A percentile compares a stretch with the other conserved stretches of the same genome.
Evolutionary conservation across 2,888 invertebrate genomes (phyloP).

Genomic region (Tiliacea aurago): DNA sequence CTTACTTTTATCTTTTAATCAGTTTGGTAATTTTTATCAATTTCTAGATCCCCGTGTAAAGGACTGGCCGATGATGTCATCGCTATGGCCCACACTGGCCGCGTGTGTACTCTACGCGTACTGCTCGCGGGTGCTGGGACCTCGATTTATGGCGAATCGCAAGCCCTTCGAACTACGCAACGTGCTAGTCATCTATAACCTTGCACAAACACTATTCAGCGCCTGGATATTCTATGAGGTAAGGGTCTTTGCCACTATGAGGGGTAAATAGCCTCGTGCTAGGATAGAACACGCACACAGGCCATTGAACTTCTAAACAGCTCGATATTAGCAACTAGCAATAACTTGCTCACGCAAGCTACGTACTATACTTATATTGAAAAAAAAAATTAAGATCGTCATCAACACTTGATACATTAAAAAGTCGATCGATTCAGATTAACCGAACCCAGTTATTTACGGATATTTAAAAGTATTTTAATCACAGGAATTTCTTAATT

Average conservation of each 20-base stretch:
- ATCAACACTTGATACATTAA: slow-evolving; percentile 21
- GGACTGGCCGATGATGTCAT: slow-evolving; percentile 97
- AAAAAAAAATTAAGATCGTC: slow-evolving; percentile 9
- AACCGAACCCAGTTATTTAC: background rate
- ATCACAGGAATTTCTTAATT: slow-evolving; percentile 1
- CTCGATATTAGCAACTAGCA: slow-evolving; percentile 34
- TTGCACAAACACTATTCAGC: slow-evolving; percentile 97
- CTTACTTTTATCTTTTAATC: slow-evolving; percentile 13
- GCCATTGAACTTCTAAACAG: slow-evolving; percentile 51
- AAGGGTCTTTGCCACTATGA: slow-evolving; percentile 39
- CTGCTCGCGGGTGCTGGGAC: slow-evolving; percentile 95
- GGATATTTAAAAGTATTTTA: background rate
- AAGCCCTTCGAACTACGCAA: slow-evolving; percentile 96
- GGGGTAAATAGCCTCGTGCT: slow-evolving; percentile 41
- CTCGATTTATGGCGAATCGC: slow-evolving; percentile 96
- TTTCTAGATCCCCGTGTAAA: slow-evolving; percentile 96
- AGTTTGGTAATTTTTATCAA: slow-evolving; percentile 30
- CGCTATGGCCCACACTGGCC: slow-evolving; percentile 95
- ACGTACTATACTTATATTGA: slow-evolving; percentile 10
- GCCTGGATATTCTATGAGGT: slow-evolving; percentile 98
- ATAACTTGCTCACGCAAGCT: slow-evolving; percentile 46
- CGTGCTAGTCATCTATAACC: slow-evolving; percentile 96
- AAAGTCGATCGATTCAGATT: background rate
- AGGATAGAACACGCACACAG: slow-evolving; percentile 48
- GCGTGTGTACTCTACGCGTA: slow-evolving; percentile 96